Base-by-base conservation (phyloP, 2,888 invertebrate species). In the Pollenia angustigena region DNA sequence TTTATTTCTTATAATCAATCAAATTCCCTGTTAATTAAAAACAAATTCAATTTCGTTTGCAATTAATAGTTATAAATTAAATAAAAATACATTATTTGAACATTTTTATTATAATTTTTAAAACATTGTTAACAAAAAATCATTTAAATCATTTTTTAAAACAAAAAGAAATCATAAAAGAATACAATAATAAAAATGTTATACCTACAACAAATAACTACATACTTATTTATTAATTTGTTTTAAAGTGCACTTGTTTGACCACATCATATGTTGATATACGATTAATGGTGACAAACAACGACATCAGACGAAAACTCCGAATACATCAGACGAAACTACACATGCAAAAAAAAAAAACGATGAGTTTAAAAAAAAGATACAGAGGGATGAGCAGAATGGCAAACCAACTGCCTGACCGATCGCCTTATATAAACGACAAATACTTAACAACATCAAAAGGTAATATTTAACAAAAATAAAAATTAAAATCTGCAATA, bases 211-310 rank as follows among this genome's bases (percentile, higher is more conserved):
- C 16, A 64, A 62, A 69, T 58, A 60, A 72, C 58, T 12, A 74
- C 23, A 60, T 6, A 32, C 32, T 89, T 90, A 90, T 91, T 90
- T 91, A 90, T 90, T 90, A 89, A 89, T 91, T 90, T 91, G 90
- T 90, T 90, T 90, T 91, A 91, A 91, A 91, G 91, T 91, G 91
- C 91, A 91, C 91, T 91, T 91, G 91, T 91, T 91, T 91, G 91
- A 91, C 91, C 90, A 91, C 91, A 90, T 90, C 88, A 90, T 88
- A 89, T 90, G 89, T 89, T 90, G 89, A 90, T 90, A 89, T 88
- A 89, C 89, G 88, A 90, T 90, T 89, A 88, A 90, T 90, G 87
- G 89, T 82, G 84, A 85, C 75, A 85, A 87, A 81, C 85, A 85
- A 66, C 71, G 83, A 54, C 69, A 87, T 81, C 83, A 81, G 75